Evolutionary conservation across 2,113 vertebrate genomes (phyloP), one percentile per base, ranked within the genome.

Genomic region (Emydocephalus ijimae): DNA sequence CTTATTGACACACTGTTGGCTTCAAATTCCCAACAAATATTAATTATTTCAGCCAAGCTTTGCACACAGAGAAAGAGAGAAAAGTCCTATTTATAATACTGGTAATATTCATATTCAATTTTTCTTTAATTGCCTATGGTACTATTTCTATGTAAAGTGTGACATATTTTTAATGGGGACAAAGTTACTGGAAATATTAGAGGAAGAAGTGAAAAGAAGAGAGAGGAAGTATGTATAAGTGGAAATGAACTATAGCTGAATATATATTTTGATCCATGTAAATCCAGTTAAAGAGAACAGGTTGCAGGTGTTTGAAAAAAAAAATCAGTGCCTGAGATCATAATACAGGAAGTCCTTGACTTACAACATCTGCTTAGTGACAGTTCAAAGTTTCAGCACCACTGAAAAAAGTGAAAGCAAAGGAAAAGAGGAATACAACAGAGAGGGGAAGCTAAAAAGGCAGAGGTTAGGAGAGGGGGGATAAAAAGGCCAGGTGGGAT

Each of bases 21-120:
- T 95, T 86, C 87, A 15, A 94, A 69, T 90, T 92, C 69, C 59
- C 91, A 81, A 5, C 2, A 21, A 50, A 88, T 94, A 85, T 87
- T 54, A 92, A 55, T 93, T 92, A 87, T 89, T 95, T 93, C 88
- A 52, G 0, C 34, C 85, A 1, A 88, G 45, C 9, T 56, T 92
- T 95, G 2, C 43, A 89, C 91, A 20, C 52, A 9, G 14, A 88
- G 29, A 88, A 0, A 0, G 29, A 9, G 0, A 0, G 2, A 61
- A 43, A 81, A 81, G 3, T 81, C 34, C 34, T 57, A 6, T 89
- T 90, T 85, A 88, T 88, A 92, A 87, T 34, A 2, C 23, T 88
- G 18, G 34, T 26, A 64, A 21, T 50, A 24, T 57, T 93, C 1
- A 29, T 61, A 23, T 18, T 92, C 8, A 85, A 11, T 74, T 57